Evolutionary conservation across 1,140 invertebrate genomes (phyloP).

Genomic region (Nasonia giraulti): DNA sequence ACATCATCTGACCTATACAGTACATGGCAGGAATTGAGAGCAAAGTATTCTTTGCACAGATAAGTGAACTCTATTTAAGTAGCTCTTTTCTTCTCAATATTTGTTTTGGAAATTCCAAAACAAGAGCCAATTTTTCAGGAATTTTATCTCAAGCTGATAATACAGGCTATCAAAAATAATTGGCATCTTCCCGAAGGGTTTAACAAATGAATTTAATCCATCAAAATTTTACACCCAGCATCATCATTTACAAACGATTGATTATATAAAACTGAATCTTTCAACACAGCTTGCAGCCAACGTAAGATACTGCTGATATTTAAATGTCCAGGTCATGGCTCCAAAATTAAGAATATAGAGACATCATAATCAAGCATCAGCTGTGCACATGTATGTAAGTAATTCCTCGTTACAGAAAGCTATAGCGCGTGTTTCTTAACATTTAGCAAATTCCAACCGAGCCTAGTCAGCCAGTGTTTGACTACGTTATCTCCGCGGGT

Average conservation of each 20-base stretch:
- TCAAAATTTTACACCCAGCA: too few relatives aligned
- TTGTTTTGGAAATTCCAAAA: constrained; percentile 28
- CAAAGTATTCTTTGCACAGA: constrained; percentile 22
- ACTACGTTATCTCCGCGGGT: constrained; percentile 5
- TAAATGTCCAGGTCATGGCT: too few relatives aligned
- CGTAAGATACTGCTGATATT: too few relatives aligned
- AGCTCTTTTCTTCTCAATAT: background rate
- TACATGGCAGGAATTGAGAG: background rate
- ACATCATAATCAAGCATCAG: background rate
- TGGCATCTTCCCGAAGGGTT: background rate
- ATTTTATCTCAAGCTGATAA: background rate
- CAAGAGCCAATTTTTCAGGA: constrained; percentile 15
- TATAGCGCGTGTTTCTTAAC: background rate
- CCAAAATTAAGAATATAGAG: background rate
- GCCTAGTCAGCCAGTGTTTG: constrained; percentile 11
- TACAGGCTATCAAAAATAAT: background rate
- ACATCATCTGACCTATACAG: constrained; percentile 15
- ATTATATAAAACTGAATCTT: too few relatives aligned
- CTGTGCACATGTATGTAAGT: background rate
- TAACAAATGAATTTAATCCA: too few relatives aligned
- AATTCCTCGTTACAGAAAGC: background rate
- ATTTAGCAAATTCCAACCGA: constrained; percentile 28
- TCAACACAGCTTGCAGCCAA: too few relatives aligned
- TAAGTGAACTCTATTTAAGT: constrained; percentile 12
- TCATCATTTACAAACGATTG: too few relatives aligned